Conservation (phyloP, 1,140 invertebrate genomes). For the Brachionus paranguensis region DNA sequence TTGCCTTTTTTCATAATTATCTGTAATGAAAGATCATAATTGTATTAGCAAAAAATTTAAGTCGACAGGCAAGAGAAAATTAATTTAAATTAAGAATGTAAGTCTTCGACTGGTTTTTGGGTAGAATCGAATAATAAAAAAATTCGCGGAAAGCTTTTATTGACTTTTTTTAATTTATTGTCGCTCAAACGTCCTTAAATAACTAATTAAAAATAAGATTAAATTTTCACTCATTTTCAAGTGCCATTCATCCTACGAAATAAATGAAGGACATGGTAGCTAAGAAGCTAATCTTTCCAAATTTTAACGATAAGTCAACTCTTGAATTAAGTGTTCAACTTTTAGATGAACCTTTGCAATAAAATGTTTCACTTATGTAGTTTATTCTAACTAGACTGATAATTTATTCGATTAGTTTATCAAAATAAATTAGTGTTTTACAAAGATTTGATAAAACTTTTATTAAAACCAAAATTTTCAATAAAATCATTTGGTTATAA, state of each 20-base stretch:
- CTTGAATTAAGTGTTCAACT: too few relatives aligned
- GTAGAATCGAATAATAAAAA: neutral
- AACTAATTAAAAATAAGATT: neutral
- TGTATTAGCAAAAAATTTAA: neutral
- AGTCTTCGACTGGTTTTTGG: neutral
- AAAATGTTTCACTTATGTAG: too few relatives aligned
- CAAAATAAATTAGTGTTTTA: too few relatives aligned
- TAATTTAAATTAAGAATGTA: neutral
- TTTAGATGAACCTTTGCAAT: too few relatives aligned
- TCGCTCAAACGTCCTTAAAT: neutral
- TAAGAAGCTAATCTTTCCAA: too few relatives aligned
- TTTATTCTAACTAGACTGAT: too few relatives aligned
- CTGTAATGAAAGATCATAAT: neutral
- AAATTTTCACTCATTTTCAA: neutral
- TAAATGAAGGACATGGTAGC: too few relatives aligned
- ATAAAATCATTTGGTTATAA: neutral
- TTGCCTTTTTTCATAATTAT: too few relatives aligned
- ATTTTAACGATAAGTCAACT: too few relatives aligned
- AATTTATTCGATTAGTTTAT: too few relatives aligned
- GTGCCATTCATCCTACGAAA: neutral
- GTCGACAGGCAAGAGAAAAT: neutral
- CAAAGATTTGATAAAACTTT: too few relatives aligned
- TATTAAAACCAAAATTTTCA: neutral
- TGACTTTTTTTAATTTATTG: neutral
- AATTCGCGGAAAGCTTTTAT: neutral